Conservation (phyloP, 2,888 invertebrate genomes). For the Archips crataeganus region DNA sequence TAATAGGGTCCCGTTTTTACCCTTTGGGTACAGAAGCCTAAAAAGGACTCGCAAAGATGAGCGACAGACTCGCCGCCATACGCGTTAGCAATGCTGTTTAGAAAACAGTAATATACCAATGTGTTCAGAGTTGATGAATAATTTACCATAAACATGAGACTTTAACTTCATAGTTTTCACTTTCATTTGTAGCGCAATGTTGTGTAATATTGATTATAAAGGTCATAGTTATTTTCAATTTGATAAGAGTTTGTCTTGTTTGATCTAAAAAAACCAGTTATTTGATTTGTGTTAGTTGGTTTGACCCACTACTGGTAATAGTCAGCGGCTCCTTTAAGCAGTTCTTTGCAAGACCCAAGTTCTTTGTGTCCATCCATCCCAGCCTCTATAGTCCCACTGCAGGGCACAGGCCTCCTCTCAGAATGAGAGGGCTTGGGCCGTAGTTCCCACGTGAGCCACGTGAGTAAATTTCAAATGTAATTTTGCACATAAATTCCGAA, state of each 20-base stretch:
- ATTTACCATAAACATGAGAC: constrained; percentile 3
- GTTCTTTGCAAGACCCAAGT: no score
- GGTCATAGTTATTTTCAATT: not conserved
- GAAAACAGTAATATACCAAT: not conserved
- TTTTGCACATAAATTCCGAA: no score
- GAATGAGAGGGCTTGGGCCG: no score
- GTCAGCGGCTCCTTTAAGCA: no score
- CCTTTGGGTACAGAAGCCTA: no score
- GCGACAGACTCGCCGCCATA: not conserved
- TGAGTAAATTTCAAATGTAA: no score
- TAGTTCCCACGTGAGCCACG: no score
- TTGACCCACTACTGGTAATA: no score
- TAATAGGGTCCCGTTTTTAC: no score
- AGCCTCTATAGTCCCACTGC: no score
- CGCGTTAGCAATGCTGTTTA: not conserved
- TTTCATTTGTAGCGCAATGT: constrained; percentile 8
- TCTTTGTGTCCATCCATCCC: no score
- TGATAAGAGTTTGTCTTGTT: not conserved
- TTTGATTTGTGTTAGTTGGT: not conserved
- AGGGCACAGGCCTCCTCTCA: no score
- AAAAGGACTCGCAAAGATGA: not conserved
- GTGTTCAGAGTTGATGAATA: not conserved
- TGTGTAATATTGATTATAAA: constrained; percentile 10
- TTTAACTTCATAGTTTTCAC: constrained; percentile 3
- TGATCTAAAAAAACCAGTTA: not conserved